Base-by-base conservation (phyloP, 2,113 vertebrate species). In the Ivindomyrus marchei region DNA sequence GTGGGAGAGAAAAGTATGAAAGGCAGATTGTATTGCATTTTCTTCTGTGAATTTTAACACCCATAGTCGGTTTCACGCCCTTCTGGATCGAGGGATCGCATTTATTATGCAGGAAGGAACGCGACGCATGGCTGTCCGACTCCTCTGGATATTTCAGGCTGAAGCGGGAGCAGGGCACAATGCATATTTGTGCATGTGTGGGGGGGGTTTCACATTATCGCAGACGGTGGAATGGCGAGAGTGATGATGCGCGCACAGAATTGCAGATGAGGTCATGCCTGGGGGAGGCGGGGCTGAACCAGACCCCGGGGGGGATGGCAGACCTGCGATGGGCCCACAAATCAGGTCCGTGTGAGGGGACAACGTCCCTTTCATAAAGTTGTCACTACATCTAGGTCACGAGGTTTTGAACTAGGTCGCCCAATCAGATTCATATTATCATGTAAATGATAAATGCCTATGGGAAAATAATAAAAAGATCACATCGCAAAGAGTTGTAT, bases 1-100 rank as follows among this genome's bases (percentile, higher is more conserved):
- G 91, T 21, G 10, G 6, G 49, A 66, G 83, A 52, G 45, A 47
- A 47, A 31, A 45, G 52, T 90, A 90, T 85, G 87, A 66, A 91
- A 92, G 92, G 92, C 91, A 93, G 89, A 93, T 93, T 93, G 94
- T 95, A 95, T 95, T 95, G 94, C 94, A 93, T 36, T 89, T 95
- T 94, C 95, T 94, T 93, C 93, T 91, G 95, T 95, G 94, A 95
- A 95, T 96, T 96, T 96, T 95, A 96, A 96, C 95, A 94, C 92
- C 92, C 93, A 90, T 90, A 91, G 85, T 91, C 91, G 90, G 93
- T 93, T 94, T 94, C 92, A 49, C 27, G 85, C 10, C 91, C 93
- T 93, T 93, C 90, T 91, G 91, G 93, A 94, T 93, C 93, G 92
- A 92, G 91, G 94, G 94, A 95, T 96, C 93, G 92, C 93, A 94